Evolutionary conservation across 1,140 invertebrate species (phyloP), one percentile per base, ranked within the genome.

Genomic region (Arctopsyche grandis): DNA sequence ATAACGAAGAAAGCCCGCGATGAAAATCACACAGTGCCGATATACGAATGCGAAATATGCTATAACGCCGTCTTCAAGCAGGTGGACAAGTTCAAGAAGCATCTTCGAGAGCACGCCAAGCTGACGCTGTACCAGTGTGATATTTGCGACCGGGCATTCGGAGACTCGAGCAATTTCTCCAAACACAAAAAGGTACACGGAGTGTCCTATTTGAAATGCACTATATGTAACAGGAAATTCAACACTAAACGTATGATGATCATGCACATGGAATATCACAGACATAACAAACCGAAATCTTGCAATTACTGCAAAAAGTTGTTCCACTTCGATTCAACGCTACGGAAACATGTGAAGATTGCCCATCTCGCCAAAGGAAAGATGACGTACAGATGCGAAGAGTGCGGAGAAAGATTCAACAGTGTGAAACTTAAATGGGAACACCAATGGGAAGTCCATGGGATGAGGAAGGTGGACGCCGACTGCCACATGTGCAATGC

Each of bases 111-210:
- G 60, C 88, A 89, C 82, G 87, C 87, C 9, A 88, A 87, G 75
- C 83, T 89, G 0, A 88, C 87, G 0, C 70, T 87, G 0, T 89
- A 89, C 83, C 86, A 88, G 77, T 89, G 88, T 80, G 86, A 85
- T 0, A 85, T 88, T 73, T 89, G 88, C 83, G 84, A 87, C 63
- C 87, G 88, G 80, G 87, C 87, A 19, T 89, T 89, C 75, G 87
- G 87, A 77, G 87, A 88, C 71, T 88, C 88, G 19, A 87, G 87
- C 69, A 88, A 88, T 69, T 89, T 88, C 75, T 89, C 87, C 0
- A 89, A 89, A 74, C 88, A 89, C 81, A 89, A 89, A 78, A 89
- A 89, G 77, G 85, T 88, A 38, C 88, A 89, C 80, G 87, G 87
- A 52, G 82, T 82, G 0, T 84, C 83, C 0, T 87, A 83, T 79